These are phyloP conservation scores for Lerema accius DNA, from an alignment of 1,140 invertebrate genomes.

Conservation along the genomic window DNA sequence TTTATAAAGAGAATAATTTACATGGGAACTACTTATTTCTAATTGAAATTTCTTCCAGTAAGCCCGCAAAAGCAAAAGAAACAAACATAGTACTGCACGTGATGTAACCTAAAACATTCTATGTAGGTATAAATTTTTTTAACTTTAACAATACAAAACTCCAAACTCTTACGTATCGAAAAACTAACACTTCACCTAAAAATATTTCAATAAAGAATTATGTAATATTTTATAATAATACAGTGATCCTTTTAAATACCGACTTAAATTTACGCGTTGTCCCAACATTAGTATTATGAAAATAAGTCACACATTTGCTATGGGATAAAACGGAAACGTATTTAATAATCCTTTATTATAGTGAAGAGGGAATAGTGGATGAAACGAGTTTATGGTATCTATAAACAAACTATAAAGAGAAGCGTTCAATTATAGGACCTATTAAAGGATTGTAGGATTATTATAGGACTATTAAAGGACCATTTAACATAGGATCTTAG, in stretches of 20 bases:
- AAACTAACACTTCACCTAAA: no score
- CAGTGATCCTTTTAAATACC: conserved; percentile 20
- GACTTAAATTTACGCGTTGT: conserved; percentile 15
- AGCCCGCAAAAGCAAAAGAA: no score
- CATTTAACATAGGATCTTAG: neutral
- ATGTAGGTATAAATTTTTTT: no score
- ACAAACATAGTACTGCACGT: no score
- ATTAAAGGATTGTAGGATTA: neutral
- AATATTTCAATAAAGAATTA: conserved; percentile 32
- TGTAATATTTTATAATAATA: conserved; percentile 35
- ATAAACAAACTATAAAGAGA: conserved; percentile 36
- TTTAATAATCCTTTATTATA: conserved; percentile 46
- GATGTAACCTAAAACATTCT: no score
- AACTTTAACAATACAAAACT: no score
- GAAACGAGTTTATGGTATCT: no score
- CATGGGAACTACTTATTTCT: no score
- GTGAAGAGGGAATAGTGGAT: no score
- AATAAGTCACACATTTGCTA: conserved; percentile 30
- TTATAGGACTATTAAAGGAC: neutral
- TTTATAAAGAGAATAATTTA: no score
- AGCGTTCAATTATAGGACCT: neutral
- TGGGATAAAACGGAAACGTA: conserved; percentile 38
- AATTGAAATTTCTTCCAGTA: no score
- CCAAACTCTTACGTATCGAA: no score
- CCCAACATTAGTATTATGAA: conserved; percentile 12